phyloP scores from a whole-genome alignment of 2,888 invertebrate genomes.

The Crocallis elinguaria region DNA sequence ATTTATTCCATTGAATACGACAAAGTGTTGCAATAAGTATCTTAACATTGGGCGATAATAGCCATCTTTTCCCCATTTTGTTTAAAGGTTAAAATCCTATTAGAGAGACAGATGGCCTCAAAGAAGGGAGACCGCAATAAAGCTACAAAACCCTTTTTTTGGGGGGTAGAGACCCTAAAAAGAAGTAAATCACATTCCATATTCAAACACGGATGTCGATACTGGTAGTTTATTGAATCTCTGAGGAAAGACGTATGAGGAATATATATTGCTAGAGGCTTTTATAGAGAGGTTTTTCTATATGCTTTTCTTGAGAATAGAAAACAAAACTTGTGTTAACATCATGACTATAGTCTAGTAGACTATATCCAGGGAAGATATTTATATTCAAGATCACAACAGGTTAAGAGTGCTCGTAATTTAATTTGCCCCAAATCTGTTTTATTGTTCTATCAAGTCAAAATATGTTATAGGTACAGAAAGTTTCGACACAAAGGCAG shows the following conservation, averaged over 20 bases:
- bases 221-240: conserved; percentile 38
- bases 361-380: no score
- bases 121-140: conserved; percentile 15
- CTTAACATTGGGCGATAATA: neutral
- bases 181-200: conserved; percentile 30
- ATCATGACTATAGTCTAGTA: neutral
- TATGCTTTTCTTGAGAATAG: neutral
- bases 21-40: no score
- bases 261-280: conserved; percentile 19
- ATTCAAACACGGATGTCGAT: conserved; percentile 34
- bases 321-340: no score
- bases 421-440: no score
- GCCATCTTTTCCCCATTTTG: neutral
- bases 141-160: conserved; percentile 18
- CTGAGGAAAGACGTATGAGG: conserved; percentile 30
- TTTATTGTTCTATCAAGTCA: no score
- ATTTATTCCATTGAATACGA: no score
- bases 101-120: conserved; percentile 14
- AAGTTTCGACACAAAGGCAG: no score
- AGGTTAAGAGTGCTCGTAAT: no score
- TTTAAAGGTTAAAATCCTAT: conserved; percentile 4
- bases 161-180: conserved; percentile 20
- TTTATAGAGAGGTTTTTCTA: neutral
- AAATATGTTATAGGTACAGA: no score
- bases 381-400: no score